Base-by-base conservation (phyloP, 2,113 vertebrate species). In the Myotis davidii region DNA sequence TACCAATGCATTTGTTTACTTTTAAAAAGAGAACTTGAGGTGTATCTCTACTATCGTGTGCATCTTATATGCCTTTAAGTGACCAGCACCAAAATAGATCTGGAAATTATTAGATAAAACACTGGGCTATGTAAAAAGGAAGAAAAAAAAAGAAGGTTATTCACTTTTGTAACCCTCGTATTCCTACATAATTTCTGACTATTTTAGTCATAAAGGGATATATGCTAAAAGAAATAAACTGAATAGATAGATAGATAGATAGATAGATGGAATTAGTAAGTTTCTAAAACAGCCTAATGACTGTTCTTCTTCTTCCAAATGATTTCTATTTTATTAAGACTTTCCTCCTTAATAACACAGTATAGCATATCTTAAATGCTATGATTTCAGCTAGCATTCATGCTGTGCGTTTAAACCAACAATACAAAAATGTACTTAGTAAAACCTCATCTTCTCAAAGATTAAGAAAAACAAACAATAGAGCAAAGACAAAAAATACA, bases 321-420 rank as follows among this genome's bases (percentile, higher is more conserved):
- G 69, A 94, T 78, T 94, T 85, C 59, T 78, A 42, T 83, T 85
- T 95, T 95, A 96, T 92, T 90, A 77, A 93, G 32, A 70, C 90
- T 88, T 77, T 85, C 82, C 69, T 94, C 34, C 74, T 84, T 93
- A 89, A 82, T 89, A 89, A 78, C 12, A 39, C 32, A 94, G 52
- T 82, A 77, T 88, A 76, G 87, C 52, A 72, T 92, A 37, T 87
- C 23, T 64, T 74, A 77, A 95, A 52, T 82, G 13, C 59, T 84
- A 27, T 54, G 23, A 92, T 69, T 94, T 93, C 83, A 88, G 25
- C 82, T 54, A 67, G 50, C 21, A 85, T 88, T 85, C 39, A 91
- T 61, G 45, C 59, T 85, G 73, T 85, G 59, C 82, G 67, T 81
- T 92, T 88, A 97, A 92, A 88, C 13, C 81, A 92, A 65, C 23